phyloP scores from a whole-genome alignment of 2,113 vertebrate genomes.

The Castor canadensis region DNA sequence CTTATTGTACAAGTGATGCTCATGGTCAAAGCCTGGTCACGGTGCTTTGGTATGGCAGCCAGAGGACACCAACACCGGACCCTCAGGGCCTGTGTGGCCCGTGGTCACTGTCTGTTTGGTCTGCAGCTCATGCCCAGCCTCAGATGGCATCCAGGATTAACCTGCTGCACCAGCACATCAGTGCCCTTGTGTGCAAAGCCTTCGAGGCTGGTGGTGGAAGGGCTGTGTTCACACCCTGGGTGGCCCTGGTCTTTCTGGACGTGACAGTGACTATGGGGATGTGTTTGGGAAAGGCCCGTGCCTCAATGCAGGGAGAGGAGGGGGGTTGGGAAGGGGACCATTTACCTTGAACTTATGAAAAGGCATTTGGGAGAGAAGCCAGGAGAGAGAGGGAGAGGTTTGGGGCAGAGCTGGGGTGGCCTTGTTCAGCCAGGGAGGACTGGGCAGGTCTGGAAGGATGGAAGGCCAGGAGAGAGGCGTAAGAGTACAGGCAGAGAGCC shows the following conservation, averaged over 20 bases:
- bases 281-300: fast-evolving
- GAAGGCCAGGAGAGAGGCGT: background rate
- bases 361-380: background rate
- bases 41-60: too few relatives aligned
- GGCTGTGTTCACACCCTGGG: background rate
- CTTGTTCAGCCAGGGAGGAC: background rate
- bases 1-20: background rate
- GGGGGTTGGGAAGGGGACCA: background rate
- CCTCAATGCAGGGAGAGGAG: too few relatives aligned
- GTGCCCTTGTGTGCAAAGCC: fast-evolving
- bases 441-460: too few relatives aligned
- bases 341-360: fast-evolving
- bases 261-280: fast-evolving
- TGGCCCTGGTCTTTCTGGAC: background rate
- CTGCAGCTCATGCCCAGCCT: too few relatives aligned
- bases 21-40: too few relatives aligned
- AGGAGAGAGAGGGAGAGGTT: background rate
- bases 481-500: background rate
- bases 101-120: background rate
- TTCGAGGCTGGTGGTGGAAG: fast-evolving
- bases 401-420: background rate
- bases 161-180: background rate
- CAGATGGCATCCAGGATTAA: background rate
- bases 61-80: background rate
- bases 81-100: background rate